Base-by-base conservation (phyloP, 2,888 invertebrate genomes). In the Netelia virgata region DNA sequence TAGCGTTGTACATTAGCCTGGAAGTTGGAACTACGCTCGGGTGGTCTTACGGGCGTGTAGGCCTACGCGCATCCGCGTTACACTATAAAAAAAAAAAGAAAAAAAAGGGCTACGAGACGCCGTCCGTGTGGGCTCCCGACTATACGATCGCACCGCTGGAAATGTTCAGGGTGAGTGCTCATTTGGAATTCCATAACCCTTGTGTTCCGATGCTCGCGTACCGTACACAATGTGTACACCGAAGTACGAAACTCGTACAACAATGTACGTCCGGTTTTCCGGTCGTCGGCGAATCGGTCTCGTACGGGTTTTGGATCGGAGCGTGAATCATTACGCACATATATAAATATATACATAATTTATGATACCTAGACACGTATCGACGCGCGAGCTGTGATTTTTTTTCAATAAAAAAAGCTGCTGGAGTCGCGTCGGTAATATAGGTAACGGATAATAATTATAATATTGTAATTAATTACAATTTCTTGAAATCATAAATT, bases 11-110 rank as follows among this genome's bases (percentile, higher is more conserved):
- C 66, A 66, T 47, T 41, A 68, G 88, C 89, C 90, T 91, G 91
- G 87, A 91, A 92, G 91, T 92, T 93, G 93, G 93, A 93, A 93
- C 88, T 91, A 93, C 93, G 93, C 92, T 93, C 90, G 88, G 93
- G 86, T 93, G 93, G 88, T 86, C 91, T 89, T 90, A 86, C 91
- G 87, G 91, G 91, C 90, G 91, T 91, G 57, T 76, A 84, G 78
- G 61, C 72, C 70, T 84, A 83, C 84, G 84, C 59, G 85, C 85
- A 84, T 85, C 84, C 84, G 84, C 74, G 64, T 72, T 57, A 53
- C 55, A 36, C 57, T 76, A 72, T 53, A 20, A 50, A 41, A 66
- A 80, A 66, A 82, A 78, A 79, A 50, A 43, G 28, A 23, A 63
- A 50, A 55, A 55, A 55, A 53, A 73, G 64, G 64, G 72, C 55